A percentile compares a stretch with the other conserved stretches of the same genome.
These are phyloP conservation scores for Premnoplex brunnescens DNA, from an alignment of 2,797 vertebrate species.

Conservation along the genomic window DNA sequence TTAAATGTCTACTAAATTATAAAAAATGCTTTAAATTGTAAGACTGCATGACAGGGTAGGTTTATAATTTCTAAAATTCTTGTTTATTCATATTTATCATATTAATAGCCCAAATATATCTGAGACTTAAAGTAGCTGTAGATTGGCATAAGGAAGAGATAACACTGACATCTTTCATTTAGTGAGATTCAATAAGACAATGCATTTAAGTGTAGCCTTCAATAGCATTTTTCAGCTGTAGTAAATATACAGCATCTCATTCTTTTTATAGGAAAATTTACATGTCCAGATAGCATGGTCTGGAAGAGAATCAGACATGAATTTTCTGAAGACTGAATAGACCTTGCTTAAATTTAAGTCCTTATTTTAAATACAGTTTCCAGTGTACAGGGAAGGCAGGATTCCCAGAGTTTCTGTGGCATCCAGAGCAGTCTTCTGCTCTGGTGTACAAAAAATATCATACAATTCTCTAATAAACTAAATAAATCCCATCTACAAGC, in stretches of 20 bases:
- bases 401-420: not conserved
- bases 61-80: not conserved
- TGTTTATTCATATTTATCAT: not conserved
- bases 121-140: not conserved
- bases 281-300: too few relatives aligned
- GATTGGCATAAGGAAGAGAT: not conserved
- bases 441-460: not conserved
- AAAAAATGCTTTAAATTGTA: not conserved
- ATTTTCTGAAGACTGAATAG: not conserved
- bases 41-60: not conserved
- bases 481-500: not conserved
- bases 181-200: not conserved
- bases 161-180: not conserved
- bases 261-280: not conserved
- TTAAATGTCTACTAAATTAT: not conserved
- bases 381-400: not conserved
- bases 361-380: not conserved
- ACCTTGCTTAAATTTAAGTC: not conserved
- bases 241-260: not conserved
- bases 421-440: not conserved
- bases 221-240: not conserved
- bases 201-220: not conserved
- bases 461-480: not conserved
- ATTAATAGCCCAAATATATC: not conserved
- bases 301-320: not conserved